Evolutionary conservation across 2,888 invertebrate genomes (phyloP).

Genomic region (Mesorhabditis sp.): DNA sequence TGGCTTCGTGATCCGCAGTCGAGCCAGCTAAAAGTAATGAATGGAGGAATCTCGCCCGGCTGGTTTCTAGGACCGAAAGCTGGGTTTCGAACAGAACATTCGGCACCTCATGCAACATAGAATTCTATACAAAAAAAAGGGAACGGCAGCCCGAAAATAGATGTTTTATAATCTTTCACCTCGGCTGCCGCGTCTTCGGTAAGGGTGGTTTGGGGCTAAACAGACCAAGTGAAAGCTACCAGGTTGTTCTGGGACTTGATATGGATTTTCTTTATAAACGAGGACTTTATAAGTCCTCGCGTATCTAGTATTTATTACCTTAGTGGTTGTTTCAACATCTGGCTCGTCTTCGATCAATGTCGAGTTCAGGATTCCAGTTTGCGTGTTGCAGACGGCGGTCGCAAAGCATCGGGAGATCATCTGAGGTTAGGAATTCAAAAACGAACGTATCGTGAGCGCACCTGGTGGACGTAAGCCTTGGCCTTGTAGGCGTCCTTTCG

Average conservation of each 20-base stretch:
- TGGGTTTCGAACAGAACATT: no score
- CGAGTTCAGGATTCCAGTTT: conserved; percentile 48
- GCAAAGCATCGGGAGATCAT: conserved; percentile 56
- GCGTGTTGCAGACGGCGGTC: conserved; percentile 52
- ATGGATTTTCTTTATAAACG: no score
- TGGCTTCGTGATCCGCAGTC: conserved; percentile 2
- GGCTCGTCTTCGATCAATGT: conserved; percentile 41
- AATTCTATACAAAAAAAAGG: no score
- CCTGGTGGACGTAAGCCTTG: conserved; percentile 56
- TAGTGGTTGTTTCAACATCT: conserved; percentile 32
- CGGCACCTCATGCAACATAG: no score
- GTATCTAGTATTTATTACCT: conserved; percentile 16
- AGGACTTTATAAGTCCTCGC: no score
- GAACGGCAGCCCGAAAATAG: no score
- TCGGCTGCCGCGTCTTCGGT: no score
- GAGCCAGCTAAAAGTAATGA: background rate
- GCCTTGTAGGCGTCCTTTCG: conserved; percentile 55
- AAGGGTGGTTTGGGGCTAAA: no score
- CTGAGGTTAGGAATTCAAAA: conserved; percentile 19
- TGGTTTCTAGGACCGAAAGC: no score
- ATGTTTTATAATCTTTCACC: no score
- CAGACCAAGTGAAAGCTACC: no score
- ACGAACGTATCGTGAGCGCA: conserved; percentile 8
- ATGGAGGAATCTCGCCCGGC: background rate
- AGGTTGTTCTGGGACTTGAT: no score